These are phyloP conservation scores for Cygnus olor DNA, from an alignment of 2,797 vertebrate species.

Conservation along the genomic window DNA sequence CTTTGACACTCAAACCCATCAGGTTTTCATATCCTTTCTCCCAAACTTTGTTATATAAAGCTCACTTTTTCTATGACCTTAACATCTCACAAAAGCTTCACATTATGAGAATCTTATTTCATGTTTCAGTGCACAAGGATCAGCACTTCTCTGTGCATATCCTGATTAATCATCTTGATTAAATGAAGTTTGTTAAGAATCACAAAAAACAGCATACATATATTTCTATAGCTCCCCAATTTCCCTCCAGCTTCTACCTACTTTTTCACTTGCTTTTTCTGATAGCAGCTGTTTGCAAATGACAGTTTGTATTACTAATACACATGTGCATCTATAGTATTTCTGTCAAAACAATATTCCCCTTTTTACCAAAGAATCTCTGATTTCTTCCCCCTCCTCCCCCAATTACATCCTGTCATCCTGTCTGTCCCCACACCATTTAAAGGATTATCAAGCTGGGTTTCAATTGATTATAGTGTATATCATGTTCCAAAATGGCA, in stretches of 20 bases:
- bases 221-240: background rate
- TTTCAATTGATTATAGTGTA: background rate
- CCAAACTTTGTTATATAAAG: conserved; percentile 24
- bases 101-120: background rate
- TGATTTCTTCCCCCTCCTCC: background rate
- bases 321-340: background rate
- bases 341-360: background rate
- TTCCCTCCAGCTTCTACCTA: background rate
- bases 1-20: conserved; percentile 64
- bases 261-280: background rate
- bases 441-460: background rate
- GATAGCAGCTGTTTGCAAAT: background rate
- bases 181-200: background rate
- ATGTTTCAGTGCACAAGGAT: background rate
- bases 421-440: background rate
- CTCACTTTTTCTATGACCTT: background rate
- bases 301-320: background rate
- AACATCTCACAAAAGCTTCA: background rate
- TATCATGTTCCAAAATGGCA: background rate
- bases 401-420: background rate
- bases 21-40: conserved; percentile 35
- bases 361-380: background rate
- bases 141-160: background rate
- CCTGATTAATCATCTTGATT: background rate
- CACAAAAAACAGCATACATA: background rate